Conservation (phyloP, 1,140 invertebrate species). For the Coenobita brevimanus region DNA sequence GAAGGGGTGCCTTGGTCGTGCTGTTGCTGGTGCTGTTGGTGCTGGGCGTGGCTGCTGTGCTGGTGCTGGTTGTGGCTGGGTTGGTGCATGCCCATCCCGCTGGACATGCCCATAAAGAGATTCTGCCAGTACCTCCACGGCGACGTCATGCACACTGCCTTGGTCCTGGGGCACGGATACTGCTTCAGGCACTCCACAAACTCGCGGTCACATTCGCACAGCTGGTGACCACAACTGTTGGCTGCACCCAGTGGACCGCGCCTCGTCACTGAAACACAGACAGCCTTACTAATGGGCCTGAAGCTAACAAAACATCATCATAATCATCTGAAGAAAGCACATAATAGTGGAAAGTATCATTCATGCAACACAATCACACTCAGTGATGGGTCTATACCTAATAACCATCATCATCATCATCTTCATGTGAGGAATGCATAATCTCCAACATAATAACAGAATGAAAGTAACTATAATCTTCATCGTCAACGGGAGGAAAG, state of each 20-base stretch:
- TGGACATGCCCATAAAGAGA: conserved; percentile 67
- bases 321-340: too few relatives aligned
- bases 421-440: too few relatives aligned
- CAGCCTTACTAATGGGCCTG: too few relatives aligned
- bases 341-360: too few relatives aligned
- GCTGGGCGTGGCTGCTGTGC: not conserved
- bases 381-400: too few relatives aligned
- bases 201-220: conserved; percentile 89
- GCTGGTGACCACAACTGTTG: conserved; percentile 80
- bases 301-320: too few relatives aligned
- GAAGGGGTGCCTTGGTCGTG: too few relatives aligned
- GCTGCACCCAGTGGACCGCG: conserved; percentile 16
- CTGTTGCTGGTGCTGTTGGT: not conserved
- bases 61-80: not conserved
- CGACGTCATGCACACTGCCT: conserved; percentile 73
- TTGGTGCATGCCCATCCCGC: conserved; percentile 41
- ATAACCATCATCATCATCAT: too few relatives aligned
- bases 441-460: too few relatives aligned
- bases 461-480: too few relatives aligned
- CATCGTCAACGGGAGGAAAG: too few relatives aligned
- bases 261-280: conserved; percentile 45
- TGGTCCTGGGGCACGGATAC: conserved; percentile 83
- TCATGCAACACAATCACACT: too few relatives aligned
- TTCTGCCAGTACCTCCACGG: conserved; percentile 69
- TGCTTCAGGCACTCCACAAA: conserved; percentile 85